A percentile compares a stretch with the other conserved stretches of the same genome.
These are phyloP conservation scores for Hydriomena furcata DNA, from an alignment of 2,888 invertebrate genomes.

Conservation along the genomic window DNA sequence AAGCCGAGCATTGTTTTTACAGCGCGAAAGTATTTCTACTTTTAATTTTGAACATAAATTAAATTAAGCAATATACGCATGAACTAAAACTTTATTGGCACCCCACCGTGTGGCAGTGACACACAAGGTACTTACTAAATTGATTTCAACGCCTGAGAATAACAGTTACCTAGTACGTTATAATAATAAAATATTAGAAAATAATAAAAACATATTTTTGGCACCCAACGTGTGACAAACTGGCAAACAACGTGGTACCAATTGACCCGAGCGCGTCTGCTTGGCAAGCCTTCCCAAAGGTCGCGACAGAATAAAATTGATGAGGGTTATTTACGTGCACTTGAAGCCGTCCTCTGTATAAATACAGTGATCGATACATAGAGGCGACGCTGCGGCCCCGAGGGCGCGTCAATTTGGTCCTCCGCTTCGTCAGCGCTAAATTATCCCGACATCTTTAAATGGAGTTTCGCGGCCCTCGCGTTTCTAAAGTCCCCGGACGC, in stretches of 20 bases:
- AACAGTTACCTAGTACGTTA: neutral
- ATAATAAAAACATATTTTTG: conserved; percentile 9
- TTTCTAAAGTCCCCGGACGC: conserved; percentile 61
- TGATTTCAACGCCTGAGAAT: too few relatives aligned
- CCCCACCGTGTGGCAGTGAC: too few relatives aligned
- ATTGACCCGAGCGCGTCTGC: conserved; percentile 44
- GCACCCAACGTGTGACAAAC: conserved; percentile 39
- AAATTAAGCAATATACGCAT: too few relatives aligned
- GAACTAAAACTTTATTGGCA: too few relatives aligned
- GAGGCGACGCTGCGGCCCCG: conserved; percentile 62
- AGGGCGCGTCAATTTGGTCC: conserved; percentile 77
- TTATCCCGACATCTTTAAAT: conserved; percentile 82
- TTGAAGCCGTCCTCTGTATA: conserved; percentile 55
- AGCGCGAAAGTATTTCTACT: too few relatives aligned
- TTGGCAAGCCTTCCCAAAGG: conserved; percentile 53
- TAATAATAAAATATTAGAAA: neutral
- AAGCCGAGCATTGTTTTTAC: conserved; percentile 9
- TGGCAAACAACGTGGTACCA: conserved; percentile 48
- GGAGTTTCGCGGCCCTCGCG: conserved; percentile 78
- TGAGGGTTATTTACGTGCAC: conserved; percentile 68
- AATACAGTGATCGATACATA: conserved; percentile 69
- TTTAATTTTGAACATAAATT: too few relatives aligned
- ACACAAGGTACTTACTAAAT: too few relatives aligned
- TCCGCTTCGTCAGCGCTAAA: conserved; percentile 79
- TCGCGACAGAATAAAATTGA: conserved; percentile 55